These are phyloP conservation scores for Diphyllodes magnificus DNA, from an alignment of 2,113 vertebrate species.

Conservation along the genomic window DNA sequence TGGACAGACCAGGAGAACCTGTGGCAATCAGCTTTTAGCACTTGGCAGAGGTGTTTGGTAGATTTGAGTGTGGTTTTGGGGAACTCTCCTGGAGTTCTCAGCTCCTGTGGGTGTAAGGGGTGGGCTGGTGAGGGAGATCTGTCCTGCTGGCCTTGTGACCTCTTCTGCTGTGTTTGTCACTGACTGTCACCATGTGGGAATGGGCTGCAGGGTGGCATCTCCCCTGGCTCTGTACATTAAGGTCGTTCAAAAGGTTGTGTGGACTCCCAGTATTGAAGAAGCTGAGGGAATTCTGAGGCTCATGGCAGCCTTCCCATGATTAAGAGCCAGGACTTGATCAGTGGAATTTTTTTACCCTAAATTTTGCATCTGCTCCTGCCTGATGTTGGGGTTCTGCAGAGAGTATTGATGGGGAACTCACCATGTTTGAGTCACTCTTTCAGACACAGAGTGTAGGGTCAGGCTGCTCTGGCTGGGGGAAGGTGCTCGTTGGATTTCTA, in stretches of 20 bases:
- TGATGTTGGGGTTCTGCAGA: background rate
- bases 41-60: background rate
- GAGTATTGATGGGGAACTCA: background rate
- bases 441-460: background rate
- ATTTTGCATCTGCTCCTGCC: background rate
- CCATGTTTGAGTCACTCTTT: fast-evolving
- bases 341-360: background rate
- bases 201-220: background rate
- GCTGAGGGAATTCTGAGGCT: background rate
- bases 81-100: background rate
- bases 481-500: background rate
- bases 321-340: background rate
- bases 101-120: background rate
- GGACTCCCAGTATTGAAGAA: background rate
- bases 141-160: background rate
- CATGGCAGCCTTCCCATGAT: background rate
- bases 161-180: background rate
- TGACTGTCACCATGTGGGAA: fast-evolving
- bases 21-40: background rate
- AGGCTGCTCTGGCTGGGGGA: background rate
- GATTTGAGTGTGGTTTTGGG: background rate
- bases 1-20: background rate
- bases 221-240: background rate
- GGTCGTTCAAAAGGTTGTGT: background rate
- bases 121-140: background rate